Evolutionary conservation across 92 coral and sea anemone species (phyloP), one percentile per base, ranked within the genome.

Genomic region (Epizoanthus scotinus): DNA sequence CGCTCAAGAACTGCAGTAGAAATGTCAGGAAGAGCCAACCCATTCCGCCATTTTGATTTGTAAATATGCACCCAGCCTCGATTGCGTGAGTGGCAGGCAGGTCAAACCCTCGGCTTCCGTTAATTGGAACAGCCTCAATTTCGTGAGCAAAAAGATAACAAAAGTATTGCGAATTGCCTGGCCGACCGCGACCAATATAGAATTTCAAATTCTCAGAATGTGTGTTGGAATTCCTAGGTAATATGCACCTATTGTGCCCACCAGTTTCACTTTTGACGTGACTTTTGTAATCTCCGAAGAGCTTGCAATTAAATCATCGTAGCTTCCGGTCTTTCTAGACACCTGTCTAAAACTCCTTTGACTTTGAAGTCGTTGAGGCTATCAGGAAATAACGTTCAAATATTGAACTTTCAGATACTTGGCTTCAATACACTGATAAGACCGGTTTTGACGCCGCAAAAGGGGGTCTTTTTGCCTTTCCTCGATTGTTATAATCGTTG

Each of bases 31-130:
- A 65, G 26, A 59, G 44, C 31, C 52, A 63, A 24, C 61, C 63
- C 49, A 26, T 60, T 50, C 47, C 83, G 83, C 83, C 83, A 79
- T 79, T 63, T 79, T 79, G 74, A 54, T 64, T 79, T 15, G 28
- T 26, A 50, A 63, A 64, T 53, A 52, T 58, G 70, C 13, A 20
- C 26, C 42, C 26, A 75, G 81, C 81, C 81, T 75, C 81, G 81
- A 75, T 44, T 75, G 25, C 68, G 56, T 75, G 81, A 21, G 36
- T 42, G 42, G 42, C 3, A 19, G 63, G 63, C 17, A n/a, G 31
- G 55, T 8, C 63, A 28, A 25, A 12, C 56, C 40, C 40, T 34
- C 40, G 40, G 52, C 2, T 47, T 47, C 52, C 52, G 52, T 44
- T 8, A 47, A 47, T 47, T 47, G 53, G 27, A 24, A 52, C 40